These are phyloP conservation scores for Lipotes vexillifer DNA, from an alignment of 2,113 vertebrate genomes.

Conservation along the genomic window DNA sequence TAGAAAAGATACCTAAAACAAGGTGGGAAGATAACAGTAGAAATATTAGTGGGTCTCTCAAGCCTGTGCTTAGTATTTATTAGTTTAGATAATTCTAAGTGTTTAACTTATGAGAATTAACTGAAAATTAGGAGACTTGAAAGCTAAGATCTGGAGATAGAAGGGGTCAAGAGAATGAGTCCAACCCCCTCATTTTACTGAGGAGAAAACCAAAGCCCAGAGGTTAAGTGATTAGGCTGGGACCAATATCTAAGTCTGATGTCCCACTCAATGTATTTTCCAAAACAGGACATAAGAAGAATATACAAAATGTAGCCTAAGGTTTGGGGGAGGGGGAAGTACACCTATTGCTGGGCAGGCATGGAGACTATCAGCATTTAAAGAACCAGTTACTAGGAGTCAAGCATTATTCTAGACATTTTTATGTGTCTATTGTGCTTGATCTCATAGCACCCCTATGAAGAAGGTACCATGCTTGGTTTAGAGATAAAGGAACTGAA, in stretches of 20 bases:
- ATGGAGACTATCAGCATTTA: background rate
- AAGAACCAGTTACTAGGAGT: background rate
- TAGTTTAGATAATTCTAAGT: background rate
- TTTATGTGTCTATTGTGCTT: background rate
- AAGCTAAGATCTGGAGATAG: background rate
- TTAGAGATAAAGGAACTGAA: background rate
- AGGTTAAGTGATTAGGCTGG: background rate
- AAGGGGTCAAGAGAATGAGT: background rate
- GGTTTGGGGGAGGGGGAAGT: background rate
- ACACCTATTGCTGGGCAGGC: accelerated
- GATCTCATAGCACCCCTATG: background rate
- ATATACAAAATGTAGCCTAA: background rate
- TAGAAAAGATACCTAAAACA: background rate
- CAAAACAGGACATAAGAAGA: background rate
- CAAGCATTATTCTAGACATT: background rate
- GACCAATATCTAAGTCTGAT: background rate
- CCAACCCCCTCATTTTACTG: background rate
- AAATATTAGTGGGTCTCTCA: background rate
- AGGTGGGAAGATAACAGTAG: background rate
- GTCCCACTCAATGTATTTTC: background rate
- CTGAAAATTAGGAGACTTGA: background rate
- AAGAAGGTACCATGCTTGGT: background rate
- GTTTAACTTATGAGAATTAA: background rate
- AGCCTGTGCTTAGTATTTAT: background rate
- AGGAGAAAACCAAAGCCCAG: background rate